These are phyloP conservation scores for Aporrectodea caliginosa DNA, from an alignment of 1,140 invertebrate genomes.

Conservation along the genomic window DNA sequence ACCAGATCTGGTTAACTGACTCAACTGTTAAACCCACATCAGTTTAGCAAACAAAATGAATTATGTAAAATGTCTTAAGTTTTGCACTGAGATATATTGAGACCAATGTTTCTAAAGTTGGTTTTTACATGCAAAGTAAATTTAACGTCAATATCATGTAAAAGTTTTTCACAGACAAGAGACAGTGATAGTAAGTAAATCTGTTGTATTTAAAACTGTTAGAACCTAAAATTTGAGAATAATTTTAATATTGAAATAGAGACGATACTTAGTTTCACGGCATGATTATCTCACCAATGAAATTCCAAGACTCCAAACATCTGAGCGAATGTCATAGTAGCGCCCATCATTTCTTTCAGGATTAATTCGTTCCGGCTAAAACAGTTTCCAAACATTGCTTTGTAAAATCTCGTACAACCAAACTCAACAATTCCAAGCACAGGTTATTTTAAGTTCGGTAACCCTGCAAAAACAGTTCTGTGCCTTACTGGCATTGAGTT, in stretches of 20 bases:
- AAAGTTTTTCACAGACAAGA: not conserved
- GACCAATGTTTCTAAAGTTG: not conserved
- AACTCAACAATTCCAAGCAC: not conserved
- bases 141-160: not conserved
- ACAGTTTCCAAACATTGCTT: not conserved
- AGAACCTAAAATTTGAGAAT: not conserved
- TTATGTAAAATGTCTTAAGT: not conserved
- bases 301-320: conserved; percentile 98
- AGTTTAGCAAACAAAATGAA: not conserved
- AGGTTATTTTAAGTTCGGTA: not conserved
- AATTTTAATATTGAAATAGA: not conserved
- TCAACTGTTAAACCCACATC: not conserved
- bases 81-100: not conserved
- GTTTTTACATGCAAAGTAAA: not conserved
- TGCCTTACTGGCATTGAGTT: no score
- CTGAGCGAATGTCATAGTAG: conserved; percentile 92
- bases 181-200: not conserved
- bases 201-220: not conserved
- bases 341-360: conserved; percentile 55
- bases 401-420: not conserved
- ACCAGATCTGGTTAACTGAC: no score
- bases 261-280: not conserved
- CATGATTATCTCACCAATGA: conserved; percentile 80
- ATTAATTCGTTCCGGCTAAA: conserved; percentile 36
- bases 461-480: no score